Evolutionary conservation across 2,113 vertebrate species (phyloP), one percentile per base, ranked within the genome.

Genomic region (Tympanuchus pallidicinctus): DNA sequence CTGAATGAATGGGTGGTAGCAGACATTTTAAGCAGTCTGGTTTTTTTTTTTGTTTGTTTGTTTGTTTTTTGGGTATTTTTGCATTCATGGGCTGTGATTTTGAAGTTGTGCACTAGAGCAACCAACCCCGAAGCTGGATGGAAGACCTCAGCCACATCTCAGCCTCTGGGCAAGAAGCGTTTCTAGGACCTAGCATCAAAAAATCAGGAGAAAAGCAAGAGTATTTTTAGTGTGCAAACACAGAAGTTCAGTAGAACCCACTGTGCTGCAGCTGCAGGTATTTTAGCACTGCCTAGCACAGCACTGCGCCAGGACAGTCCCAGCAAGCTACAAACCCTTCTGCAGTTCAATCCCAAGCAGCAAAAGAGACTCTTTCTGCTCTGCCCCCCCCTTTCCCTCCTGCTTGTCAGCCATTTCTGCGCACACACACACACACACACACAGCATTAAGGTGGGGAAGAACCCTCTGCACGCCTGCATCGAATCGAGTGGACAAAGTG

Each of bases 391-490:
- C 32, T 71, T 56, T 38, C 45, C 27, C 42, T 82, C 34, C 28
- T 28, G 10, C 11, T 61, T 64, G 7, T 40, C 69, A 47, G 78
- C 8, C 22, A n/a, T 60, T 82, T 69, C 73, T 78, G 45, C 20
- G n/a, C 5, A 8, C 4, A 34, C 21, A 2, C 34, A 36, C 4
- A 34, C 21, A 2, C 34, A 36, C 38, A 85, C 34, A 73, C 8
- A 3, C 8, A 63, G n/a, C 13, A 74, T 34, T 22, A 15, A 71
- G 13, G 42, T 42, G n/a, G 4, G 22, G n/a, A 34, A 88, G 84
- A 52, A 74, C 2, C 15, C 10, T 5, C 22, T 2, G 5, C 1
- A 1, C 0, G 1, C 2, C 17, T 7, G 19, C 27, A 25, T 32
- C 20, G 48, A 43, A 13, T 15, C 0, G 0, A 76, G 47, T 0